A percentile compares a stretch with the other conserved stretches of the same genome.
Conservation (phyloP, 2,113 vertebrate genomes). For the Hippocampus zosterae region DNA sequence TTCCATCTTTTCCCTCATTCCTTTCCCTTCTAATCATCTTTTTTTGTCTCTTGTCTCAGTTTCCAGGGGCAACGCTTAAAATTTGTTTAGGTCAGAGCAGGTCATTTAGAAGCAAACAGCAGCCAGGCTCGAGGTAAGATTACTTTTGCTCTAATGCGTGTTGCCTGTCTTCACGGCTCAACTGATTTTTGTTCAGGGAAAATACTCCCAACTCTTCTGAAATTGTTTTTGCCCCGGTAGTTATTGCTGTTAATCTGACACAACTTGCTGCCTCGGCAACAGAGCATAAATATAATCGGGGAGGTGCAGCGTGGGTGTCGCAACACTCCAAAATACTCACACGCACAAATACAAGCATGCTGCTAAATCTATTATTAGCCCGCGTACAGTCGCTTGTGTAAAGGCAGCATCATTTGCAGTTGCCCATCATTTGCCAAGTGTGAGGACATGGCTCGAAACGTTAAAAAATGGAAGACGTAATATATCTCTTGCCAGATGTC, state of each 20-base stretch:
- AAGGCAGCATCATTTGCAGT: neutral
- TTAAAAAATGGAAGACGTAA: constrained; percentile 15
- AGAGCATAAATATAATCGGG: constrained; percentile 17
- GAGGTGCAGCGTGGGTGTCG: constrained; percentile 1
- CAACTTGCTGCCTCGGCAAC: constrained; percentile 14
- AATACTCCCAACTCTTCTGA: neutral
- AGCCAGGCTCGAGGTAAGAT: constrained; percentile 39
- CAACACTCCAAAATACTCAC: neutral
- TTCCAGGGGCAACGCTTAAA: constrained; percentile 37
- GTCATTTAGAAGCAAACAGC: constrained; percentile 46
- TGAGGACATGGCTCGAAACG: constrained; percentile 7
- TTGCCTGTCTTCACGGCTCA: neutral
- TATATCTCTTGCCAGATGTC: constrained; percentile 2
- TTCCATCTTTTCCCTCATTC: constrained; percentile 10
- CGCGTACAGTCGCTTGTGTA: neutral
- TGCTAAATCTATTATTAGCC: constrained; percentile 3
- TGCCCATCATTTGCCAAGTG: constrained; percentile 8
- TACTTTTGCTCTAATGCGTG: constrained; percentile 10
- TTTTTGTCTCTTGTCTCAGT: constrained; percentile 25
- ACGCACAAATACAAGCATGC: neutral
- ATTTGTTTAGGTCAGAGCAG: constrained; percentile 39
- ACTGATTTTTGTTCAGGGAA: neutral
- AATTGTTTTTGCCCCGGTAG: constrained; percentile 1
- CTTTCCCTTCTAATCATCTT: constrained; percentile 21
- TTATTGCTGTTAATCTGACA: constrained; percentile 5